These are phyloP conservation scores for Daboia siamensis DNA, from an alignment of 2,113 vertebrate species.

Conservation along the genomic window DNA sequence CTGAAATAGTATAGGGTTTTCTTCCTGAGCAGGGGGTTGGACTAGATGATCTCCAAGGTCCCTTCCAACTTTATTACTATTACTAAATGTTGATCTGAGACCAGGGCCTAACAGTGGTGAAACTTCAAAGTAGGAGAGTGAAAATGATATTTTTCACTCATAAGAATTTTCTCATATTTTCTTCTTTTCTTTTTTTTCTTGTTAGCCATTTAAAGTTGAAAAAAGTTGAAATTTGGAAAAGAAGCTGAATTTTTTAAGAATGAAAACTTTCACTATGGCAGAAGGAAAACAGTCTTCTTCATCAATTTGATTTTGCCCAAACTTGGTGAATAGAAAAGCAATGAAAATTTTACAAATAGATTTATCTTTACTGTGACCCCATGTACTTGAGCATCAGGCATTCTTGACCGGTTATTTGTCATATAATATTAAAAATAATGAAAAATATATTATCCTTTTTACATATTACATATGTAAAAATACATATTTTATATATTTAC, in stretches of 20 bases:
- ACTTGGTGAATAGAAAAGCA: neutral
- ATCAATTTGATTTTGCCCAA: neutral
- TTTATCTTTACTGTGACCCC: neutral
- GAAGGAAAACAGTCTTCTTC: neutral
- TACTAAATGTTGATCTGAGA: neutral
- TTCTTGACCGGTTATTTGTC: slow-evolving; percentile 42
- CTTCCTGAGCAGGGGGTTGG: no score
- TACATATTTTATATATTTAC: no score
- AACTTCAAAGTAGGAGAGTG: neutral
- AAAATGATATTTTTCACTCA: neutral
- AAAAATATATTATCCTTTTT: slow-evolving; percentile 50
- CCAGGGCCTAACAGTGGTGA: slow-evolving; percentile 15
- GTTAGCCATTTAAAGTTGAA: neutral
- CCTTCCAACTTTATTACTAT: no score
- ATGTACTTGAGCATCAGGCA: neutral
- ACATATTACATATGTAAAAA: no score
- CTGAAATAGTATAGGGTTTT: no score
- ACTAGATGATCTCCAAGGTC: no score
- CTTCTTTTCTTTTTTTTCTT: neutral
- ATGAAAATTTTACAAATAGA: neutral
- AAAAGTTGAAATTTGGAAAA: neutral
- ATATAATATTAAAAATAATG: slow-evolving; percentile 55
- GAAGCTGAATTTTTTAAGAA: neutral
- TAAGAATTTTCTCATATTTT: neutral
- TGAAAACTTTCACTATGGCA: neutral